Conservation (phyloP, 2,888 invertebrate species). For the Caenorhabditis doughertyi region DNA sequence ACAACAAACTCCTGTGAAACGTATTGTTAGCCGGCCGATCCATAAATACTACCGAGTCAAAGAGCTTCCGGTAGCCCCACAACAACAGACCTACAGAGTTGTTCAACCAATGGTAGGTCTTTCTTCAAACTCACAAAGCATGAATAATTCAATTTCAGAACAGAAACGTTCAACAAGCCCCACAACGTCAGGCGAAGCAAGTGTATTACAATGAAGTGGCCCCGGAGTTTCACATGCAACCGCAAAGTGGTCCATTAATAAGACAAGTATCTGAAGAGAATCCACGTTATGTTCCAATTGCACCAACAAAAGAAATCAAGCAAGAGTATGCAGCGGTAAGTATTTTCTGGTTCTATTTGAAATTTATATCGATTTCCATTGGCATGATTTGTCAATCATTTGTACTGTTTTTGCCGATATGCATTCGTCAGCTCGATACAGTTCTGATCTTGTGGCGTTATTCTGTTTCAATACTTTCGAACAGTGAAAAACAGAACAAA, state of each 20-base stretch:
- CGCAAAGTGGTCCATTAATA: slow-evolving; percentile 25
- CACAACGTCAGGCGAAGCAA: neutral
- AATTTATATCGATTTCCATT: neutral
- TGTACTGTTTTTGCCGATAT: too few relatives aligned
- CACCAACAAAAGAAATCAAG: slow-evolving; percentile 17
- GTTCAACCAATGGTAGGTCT: slow-evolving; percentile 10
- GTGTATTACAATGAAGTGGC: neutral
- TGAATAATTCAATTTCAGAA: neutral
- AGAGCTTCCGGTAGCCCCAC: neutral
- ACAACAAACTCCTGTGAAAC: neutral
- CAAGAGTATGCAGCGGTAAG: slow-evolving; percentile 18
- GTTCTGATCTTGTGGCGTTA: too few relatives aligned
- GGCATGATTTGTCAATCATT: too few relatives aligned
- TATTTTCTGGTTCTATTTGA: neutral
- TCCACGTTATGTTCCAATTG: slow-evolving; percentile 38
- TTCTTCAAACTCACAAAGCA: neutral
- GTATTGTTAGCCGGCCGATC: slow-evolving; percentile 14
- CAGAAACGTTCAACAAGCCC: neutral
- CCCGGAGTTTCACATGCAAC: slow-evolving; percentile 1
- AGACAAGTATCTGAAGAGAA: slow-evolving; percentile 1
- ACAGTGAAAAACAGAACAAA: too few relatives aligned
- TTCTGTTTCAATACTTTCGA: too few relatives aligned
- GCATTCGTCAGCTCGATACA: too few relatives aligned
- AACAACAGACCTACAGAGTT: slow-evolving; percentile 8
- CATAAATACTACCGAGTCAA: slow-evolving; percentile 41